Percentiles rank a stretch among this genome's conserved stretches.
These are phyloP conservation scores for Merluccius polli DNA, from an alignment of 2,797 vertebrate genomes.

Conservation along the genomic window DNA sequence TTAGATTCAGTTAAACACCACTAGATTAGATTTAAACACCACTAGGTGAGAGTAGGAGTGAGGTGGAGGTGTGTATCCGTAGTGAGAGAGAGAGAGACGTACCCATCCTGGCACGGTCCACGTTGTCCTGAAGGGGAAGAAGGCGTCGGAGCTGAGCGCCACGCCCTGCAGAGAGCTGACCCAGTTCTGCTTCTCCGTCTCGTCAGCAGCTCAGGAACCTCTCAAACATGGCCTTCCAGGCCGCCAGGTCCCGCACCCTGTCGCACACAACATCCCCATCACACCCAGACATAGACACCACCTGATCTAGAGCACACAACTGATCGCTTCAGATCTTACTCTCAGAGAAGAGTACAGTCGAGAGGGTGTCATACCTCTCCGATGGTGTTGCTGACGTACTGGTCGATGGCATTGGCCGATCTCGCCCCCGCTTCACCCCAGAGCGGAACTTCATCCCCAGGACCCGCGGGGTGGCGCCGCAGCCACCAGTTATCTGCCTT, in stretches of 20 bases:
- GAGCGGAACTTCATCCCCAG: slow-evolving; percentile 86
- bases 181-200: slow-evolving; percentile 84
- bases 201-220: slow-evolving; percentile 79
- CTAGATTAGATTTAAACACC: no score
- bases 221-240: slow-evolving; percentile 88
- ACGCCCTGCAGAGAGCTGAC: slow-evolving; percentile 81
- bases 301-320: background rate
- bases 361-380: slow-evolving; percentile 79
- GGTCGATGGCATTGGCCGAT: slow-evolving; percentile 95
- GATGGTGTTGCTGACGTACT: slow-evolving; percentile 87
- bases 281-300: no score
- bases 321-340: no score
- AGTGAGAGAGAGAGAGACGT: slow-evolving; percentile 21
- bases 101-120: slow-evolving; percentile 93
- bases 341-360: no score
- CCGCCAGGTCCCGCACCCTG: slow-evolving; percentile 70
- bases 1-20: no score
- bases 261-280: slow-evolving; percentile 7
- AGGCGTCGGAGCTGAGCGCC: slow-evolving; percentile 89
- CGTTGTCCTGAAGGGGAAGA: slow-evolving; percentile 96
- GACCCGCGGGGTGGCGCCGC: slow-evolving; percentile 85
- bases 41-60: no score
- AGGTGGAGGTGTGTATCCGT: background rate
- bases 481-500: slow-evolving; percentile 98
- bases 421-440: slow-evolving; percentile 90